Evolutionary conservation across 2,113 vertebrate species (phyloP).

Genomic region (Laticauda colubrina): DNA sequence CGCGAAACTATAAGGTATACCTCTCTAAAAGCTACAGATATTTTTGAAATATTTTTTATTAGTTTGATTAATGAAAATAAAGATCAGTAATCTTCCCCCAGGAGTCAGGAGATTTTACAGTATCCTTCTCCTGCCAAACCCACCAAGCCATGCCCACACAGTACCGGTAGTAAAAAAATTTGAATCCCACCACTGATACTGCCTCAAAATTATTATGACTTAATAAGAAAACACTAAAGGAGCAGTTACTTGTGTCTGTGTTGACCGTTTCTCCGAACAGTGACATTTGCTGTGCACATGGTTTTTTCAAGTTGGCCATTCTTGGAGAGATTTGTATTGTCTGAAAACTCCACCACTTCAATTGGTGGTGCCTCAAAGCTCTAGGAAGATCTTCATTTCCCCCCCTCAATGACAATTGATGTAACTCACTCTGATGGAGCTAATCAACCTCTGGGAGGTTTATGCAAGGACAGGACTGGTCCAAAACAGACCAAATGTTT

Average conservation of each 20-base stretch:
- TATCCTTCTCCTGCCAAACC: too few species aligned
- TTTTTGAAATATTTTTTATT: conserved; percentile 28
- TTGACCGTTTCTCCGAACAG: not conserved
- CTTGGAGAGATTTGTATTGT: not conserved
- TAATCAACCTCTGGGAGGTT: not conserved
- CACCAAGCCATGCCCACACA: too few species aligned
- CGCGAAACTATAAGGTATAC: not conserved
- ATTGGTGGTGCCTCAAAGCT: not conserved
- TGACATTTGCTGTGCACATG: not conserved
- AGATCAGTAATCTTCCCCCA: too few species aligned
- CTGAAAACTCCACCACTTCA: not conserved
- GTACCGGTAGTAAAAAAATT: too few species aligned
- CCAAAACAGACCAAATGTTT: not conserved
- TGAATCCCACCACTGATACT: not conserved
- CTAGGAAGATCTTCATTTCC: not conserved
- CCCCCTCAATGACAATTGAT: not conserved
- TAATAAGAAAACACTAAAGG: not conserved
- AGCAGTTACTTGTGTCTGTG: not conserved
- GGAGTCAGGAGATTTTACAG: too few species aligned
- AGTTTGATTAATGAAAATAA: not conserved
- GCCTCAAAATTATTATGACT: not conserved
- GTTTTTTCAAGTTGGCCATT: not conserved
- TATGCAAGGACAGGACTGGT: not conserved
- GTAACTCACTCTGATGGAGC: not conserved
- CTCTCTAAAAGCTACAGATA: not conserved